A percentile compares a stretch with the other conserved stretches of the same genome.
phyloP scores from a whole-genome alignment of 2,113 vertebrate species.

The Pycnonotus jocosus region DNA sequence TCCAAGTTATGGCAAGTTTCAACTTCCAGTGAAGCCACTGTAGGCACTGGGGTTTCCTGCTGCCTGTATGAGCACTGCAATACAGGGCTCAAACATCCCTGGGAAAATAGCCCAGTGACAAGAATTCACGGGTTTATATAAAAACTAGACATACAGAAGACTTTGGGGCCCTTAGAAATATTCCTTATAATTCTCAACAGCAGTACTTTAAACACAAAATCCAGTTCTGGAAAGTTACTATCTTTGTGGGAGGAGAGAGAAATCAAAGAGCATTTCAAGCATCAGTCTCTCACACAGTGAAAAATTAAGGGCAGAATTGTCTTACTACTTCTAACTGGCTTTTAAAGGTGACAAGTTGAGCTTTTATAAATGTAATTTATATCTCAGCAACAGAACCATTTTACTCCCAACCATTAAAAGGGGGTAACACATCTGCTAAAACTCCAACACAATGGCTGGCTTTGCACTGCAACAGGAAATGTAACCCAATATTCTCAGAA shows the following conservation, averaged over 20 bases:
- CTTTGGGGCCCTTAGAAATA: background rate
- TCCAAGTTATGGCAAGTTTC: background rate
- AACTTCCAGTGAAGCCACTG: background rate
- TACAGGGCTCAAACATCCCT: background rate
- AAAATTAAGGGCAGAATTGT: conserved; percentile 52
- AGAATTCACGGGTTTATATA: background rate
- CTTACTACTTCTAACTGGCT: conserved; percentile 43
- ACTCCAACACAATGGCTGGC: conserved; percentile 68
- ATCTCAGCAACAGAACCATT: conserved; percentile 55
- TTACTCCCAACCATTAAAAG: conserved; percentile 53
- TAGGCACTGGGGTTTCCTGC: background rate
- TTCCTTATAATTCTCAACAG: background rate
- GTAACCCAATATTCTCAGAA: conserved; percentile 76
- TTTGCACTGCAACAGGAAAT: conserved; percentile 70
- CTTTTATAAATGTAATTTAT: conserved; percentile 63
- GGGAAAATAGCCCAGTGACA: background rate
- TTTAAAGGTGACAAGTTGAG: conserved; percentile 58
- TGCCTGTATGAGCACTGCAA: background rate
- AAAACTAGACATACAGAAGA: background rate
- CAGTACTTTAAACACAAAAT: background rate
- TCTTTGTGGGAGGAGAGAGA: background rate
- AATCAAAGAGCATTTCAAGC: conserved; percentile 32
- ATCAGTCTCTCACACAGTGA: conserved; percentile 23
- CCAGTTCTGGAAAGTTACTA: background rate
- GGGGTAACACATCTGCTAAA: conserved; percentile 71